Evolutionary conservation across 1,140 invertebrate genomes (phyloP), one percentile per base, ranked within the genome.

Genomic region (Coelopa frigida): DNA sequence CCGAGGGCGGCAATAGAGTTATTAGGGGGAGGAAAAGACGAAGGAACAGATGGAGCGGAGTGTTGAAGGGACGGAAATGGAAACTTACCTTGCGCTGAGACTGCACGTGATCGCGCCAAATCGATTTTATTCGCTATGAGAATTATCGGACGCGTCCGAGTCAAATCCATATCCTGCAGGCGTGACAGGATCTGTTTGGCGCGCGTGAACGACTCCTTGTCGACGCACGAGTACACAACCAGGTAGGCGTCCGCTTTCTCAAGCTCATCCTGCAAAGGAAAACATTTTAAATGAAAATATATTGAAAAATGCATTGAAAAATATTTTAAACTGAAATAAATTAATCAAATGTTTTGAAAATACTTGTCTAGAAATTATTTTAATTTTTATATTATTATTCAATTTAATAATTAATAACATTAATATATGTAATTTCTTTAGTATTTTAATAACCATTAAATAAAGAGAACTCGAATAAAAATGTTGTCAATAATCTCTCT

Each of bases 91-190:
- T 94, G 86, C 18, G 85, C 81, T 14, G 87, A 85, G 12, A 97
- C 87, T 17, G 86, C 82, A 62, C 92, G 77, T 60, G 87, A 90
- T 50, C 94, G 74, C 21, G 91, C 94, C 55, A 98, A 77, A 71
- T 98, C 94, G 44, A 91, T 86, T 75, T 98, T 98, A 72, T 98
- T 98, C 14, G 83, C 94, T 5, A 94, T 92, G 24, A 98, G 71
- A 49, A 98, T 86, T 26, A 89, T 81, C 1, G 92, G 84, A 55
- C 84, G 74, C 2, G 78, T 75, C 21, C 85, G 73, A 18, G 87
- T 73, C 49, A 89, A 72, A 57, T 88, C 86, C 56, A 78, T 77
- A 61, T 88, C 85, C 55, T 87, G 78, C 6, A 93, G 72, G 44
- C 79, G 75, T 21, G 76, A 75, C 26, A 94, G 57, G 49, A 89